Percentiles rank a stretch among this genome's conserved stretches.
Conservation (phyloP, 1,140 invertebrate species). For the Laupala kohalensis region DNA sequence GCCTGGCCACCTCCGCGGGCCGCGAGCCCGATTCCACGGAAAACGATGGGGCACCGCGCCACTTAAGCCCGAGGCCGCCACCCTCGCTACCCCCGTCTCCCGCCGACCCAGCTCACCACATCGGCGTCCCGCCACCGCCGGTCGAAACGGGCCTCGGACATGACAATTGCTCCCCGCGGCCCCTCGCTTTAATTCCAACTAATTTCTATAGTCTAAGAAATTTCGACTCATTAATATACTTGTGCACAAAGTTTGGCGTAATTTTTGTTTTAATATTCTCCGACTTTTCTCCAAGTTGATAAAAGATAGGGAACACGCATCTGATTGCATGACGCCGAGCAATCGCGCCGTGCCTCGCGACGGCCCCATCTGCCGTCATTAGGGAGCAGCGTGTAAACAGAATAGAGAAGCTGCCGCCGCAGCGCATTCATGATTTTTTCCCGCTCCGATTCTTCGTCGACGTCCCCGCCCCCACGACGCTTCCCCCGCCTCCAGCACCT, state of each 20-base stretch:
- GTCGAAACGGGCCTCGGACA: background rate
- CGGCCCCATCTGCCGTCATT: background rate
- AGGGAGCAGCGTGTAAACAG: background rate
- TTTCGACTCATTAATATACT: background rate
- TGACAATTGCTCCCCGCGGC: background rate
- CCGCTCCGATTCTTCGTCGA: background rate
- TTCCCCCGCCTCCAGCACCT: background rate
- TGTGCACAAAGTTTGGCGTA: background rate
- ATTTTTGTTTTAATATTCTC: background rate
- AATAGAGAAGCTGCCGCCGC: background rate
- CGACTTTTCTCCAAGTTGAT: background rate
- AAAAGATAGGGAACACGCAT: background rate
- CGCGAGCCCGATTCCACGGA: background rate
- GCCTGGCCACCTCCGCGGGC: too few species aligned
- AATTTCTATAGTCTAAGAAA: background rate
- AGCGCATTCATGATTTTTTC: background rate
- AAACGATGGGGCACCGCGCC: background rate
- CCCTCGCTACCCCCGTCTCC: background rate
- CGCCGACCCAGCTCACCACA: too few species aligned
- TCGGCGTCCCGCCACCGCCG: too few species aligned
- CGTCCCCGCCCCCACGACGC: background rate
- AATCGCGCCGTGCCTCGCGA: background rate
- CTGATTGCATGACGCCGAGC: background rate
- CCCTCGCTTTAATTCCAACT: background rate
- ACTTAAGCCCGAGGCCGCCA: background rate